Percentiles rank a stretch among this genome's conserved stretches.
phyloP scores from a whole-genome alignment of 2,113 vertebrate genomes.

The Heptranchias perlo region DNA sequence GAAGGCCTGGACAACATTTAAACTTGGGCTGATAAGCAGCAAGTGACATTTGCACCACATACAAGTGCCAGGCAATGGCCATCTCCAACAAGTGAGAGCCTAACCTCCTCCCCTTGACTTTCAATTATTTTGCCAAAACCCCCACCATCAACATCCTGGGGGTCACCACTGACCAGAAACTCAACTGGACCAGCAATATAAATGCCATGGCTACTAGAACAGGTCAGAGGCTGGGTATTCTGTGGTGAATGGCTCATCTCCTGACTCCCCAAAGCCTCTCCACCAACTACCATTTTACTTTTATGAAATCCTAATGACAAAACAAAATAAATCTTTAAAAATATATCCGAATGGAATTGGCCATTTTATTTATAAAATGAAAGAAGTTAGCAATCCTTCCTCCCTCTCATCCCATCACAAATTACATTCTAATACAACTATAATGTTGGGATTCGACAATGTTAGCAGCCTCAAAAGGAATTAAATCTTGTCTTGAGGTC shows the following conservation, averaged over 20 bases:
- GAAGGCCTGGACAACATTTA: not conserved
- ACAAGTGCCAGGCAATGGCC: not conserved
- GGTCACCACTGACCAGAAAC: not conserved
- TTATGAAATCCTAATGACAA: no score
- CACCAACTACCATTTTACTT: no score
- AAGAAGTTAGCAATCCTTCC: no score
- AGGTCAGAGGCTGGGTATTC: not conserved
- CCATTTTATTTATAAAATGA: no score
- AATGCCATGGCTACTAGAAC: not conserved
- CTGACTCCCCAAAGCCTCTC: not conserved
- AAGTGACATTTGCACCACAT: not conserved
- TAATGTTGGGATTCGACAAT: no score
- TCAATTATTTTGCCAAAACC: not conserved
- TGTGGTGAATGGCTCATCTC: not conserved
- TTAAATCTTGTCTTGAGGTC: no score
- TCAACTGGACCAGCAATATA: not conserved
- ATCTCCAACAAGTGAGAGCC: not conserved
- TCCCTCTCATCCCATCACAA: no score
- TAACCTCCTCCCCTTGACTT: not conserved
- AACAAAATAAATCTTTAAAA: no score
- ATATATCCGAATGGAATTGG: no score
- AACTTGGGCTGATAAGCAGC: not conserved
- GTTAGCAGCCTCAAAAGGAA: no score
- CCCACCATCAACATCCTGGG: not conserved
- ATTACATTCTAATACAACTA: no score